Percentiles rank a stretch among this genome's conserved stretches.
Conservation (phyloP, 1,140 invertebrate genomes). For the Ditylenchus dipsaci region DNA sequence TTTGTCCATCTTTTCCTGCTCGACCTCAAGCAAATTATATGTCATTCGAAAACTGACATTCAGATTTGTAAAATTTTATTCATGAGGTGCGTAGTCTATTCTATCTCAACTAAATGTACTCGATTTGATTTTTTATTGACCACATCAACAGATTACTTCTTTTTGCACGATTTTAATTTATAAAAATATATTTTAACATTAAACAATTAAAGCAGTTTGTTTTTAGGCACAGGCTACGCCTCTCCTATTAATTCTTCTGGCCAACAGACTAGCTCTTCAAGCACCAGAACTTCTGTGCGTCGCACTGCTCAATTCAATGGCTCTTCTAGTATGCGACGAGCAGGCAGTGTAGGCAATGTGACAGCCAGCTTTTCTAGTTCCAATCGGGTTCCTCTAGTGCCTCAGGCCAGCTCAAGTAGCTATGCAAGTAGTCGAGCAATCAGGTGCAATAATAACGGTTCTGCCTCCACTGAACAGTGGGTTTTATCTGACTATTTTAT, state of each 20-base stretch:
- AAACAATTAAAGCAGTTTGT: too few relatives aligned
- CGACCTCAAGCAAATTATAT: too few relatives aligned
- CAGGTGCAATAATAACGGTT: not conserved
- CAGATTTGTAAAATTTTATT: too few relatives aligned
- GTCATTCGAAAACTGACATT: too few relatives aligned
- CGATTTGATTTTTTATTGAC: too few relatives aligned
- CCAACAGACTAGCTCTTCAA: not conserved
- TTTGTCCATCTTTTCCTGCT: too few relatives aligned
- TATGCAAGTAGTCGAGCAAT: not conserved
- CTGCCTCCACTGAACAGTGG: not conserved
- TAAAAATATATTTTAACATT: too few relatives aligned
- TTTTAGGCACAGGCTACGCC: not conserved
- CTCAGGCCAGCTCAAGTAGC: not conserved
- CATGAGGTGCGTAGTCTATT: too few relatives aligned
- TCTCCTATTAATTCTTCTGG: not conserved
- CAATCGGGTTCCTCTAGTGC: not conserved
- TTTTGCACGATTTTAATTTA: too few relatives aligned
- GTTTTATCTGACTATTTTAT: too few relatives aligned
- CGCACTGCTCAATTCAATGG: not conserved
- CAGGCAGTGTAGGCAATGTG: not conserved
- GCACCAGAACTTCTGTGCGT: not conserved
- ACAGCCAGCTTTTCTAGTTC: not conserved
- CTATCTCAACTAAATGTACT: too few relatives aligned
- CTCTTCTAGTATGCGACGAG: not conserved
- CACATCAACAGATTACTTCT: too few relatives aligned